A percentile compares a stretch with the other conserved stretches of the same genome.
Evolutionary conservation across 2,113 vertebrate genomes (phyloP).

Genomic region (Gallinago undulata): DNA sequence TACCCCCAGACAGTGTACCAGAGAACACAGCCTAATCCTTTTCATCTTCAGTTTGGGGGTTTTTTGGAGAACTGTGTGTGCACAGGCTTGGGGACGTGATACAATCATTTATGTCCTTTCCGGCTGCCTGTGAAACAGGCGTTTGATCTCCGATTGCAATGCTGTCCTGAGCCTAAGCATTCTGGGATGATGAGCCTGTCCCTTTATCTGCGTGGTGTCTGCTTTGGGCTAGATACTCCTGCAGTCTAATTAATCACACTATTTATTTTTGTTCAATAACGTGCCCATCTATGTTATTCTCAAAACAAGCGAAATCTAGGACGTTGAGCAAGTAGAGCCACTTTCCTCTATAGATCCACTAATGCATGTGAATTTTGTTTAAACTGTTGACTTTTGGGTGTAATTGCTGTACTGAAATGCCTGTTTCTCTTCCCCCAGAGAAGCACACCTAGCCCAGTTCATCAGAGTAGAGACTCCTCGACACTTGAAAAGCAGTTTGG

Average conservation of each 20-base stretch:
- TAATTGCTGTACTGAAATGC: background rate
- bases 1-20: background rate
- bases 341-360: background rate
- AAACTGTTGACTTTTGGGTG: background rate
- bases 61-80: background rate
- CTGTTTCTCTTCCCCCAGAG: conserved; percentile 78
- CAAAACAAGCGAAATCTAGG: background rate
- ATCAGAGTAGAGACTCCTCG: conserved; percentile 78
- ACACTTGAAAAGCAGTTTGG: conserved; percentile 81
- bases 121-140: background rate
- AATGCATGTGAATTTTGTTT: background rate
- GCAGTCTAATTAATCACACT: background rate
- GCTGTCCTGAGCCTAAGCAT: background rate
- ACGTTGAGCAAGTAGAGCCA: background rate
- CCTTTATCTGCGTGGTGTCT: background rate
- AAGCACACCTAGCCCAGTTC: conserved; percentile 94
- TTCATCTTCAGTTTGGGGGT: background rate
- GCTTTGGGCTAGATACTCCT: no score
- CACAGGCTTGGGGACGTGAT: background rate
- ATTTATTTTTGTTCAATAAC: background rate
- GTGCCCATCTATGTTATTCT: background rate
- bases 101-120: background rate
- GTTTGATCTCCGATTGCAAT: background rate
- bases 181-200: background rate
- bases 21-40: background rate